Evolutionary conservation across 2,888 invertebrate species (phyloP).

Genomic region (Scotopteryx bipunctaria): DNA sequence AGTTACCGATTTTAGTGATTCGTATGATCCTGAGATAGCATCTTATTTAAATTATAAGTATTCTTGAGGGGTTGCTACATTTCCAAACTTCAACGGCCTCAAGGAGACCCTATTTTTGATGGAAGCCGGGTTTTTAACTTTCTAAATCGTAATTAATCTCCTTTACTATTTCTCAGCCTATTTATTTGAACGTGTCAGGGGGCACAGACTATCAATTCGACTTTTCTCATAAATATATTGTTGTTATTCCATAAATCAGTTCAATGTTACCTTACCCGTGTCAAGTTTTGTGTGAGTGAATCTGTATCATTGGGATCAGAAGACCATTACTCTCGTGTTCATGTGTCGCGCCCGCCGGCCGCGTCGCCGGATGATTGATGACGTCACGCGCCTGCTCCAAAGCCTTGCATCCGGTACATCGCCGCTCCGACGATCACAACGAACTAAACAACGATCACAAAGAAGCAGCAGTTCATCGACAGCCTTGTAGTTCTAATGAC

Average conservation of each 20-base stretch:
- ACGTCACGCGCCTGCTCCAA: constrained; percentile 8
- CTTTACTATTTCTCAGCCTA: no score
- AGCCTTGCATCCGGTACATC: not conserved
- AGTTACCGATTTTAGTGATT: no score
- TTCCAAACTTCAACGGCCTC: no score
- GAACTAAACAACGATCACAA: not conserved
- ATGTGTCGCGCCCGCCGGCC: constrained; percentile 13
- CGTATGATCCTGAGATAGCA: no score
- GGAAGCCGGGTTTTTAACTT: no score
- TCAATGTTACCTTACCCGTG: constrained; percentile 14
- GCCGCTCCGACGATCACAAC: not conserved
- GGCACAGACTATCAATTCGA: not conserved
- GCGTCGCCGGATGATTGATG: constrained; percentile 17
- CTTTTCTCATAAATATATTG: not conserved
- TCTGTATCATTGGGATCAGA: constrained; percentile 9
- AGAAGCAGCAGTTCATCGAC: no score
- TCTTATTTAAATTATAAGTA: no score
- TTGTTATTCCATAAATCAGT: constrained; percentile 3
- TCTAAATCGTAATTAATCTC: no score
- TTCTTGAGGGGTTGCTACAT: no score
- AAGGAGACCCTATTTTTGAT: no score
- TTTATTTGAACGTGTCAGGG: not conserved
- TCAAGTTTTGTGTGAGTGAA: constrained; percentile 13
- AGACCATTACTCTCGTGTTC: constrained; percentile 20
- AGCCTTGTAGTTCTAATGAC: not conserved